Evolutionary conservation across 2,113 vertebrate genomes (phyloP).

Genomic region (Shinisaurus crocodilurus): DNA sequence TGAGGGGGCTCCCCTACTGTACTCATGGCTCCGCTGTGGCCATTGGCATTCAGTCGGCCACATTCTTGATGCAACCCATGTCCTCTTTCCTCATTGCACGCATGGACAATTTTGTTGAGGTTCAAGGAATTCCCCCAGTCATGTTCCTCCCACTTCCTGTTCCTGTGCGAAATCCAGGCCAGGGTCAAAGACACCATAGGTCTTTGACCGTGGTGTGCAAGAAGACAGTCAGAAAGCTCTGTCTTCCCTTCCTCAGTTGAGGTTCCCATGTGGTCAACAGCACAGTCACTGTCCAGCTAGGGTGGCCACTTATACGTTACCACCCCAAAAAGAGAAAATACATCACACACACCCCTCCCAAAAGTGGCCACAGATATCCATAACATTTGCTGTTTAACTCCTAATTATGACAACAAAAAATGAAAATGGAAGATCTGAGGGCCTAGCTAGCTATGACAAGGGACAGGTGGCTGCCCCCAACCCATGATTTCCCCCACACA

Average conservation of each 20-base stretch:
- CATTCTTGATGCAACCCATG: background rate
- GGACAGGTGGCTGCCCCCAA: background rate
- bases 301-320: background rate
- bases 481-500: no score
- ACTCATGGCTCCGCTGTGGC: background rate
- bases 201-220: slow-evolving; percentile 75
- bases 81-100: background rate
- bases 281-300: slow-evolving; percentile 72
- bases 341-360: no score
- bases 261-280: slow-evolving; percentile 80
- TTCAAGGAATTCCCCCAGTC: background rate
- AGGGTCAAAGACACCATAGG: no score
- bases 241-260: slow-evolving; percentile 91
- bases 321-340: no score
- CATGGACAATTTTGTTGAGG: background rate
- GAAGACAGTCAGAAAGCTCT: slow-evolving; percentile 88
- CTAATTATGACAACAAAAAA: no score
- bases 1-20: background rate
- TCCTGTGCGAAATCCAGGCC: background rate
- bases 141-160: background rate
- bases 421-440: background rate
- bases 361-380: no score
- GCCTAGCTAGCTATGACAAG: background rate
- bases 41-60: background rate
- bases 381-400: no score